phyloP scores from a whole-genome alignment of 2,888 invertebrate genomes.

The Omphaloscelis lunosa region DNA sequence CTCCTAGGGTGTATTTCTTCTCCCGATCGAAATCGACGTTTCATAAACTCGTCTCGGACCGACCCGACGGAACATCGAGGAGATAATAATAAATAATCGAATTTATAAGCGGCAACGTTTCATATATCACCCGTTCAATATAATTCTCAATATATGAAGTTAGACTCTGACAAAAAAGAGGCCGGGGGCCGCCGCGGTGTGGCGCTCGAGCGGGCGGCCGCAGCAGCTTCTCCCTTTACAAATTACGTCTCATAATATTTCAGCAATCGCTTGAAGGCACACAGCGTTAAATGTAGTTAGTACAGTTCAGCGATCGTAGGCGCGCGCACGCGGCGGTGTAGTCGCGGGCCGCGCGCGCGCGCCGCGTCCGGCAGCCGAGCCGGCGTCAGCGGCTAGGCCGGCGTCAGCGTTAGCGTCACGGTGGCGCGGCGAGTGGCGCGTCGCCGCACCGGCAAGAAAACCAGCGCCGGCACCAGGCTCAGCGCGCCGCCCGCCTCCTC shows the following conservation, averaged over 20 bases:
- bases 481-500: conserved; percentile 91
- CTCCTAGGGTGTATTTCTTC: conserved; percentile 90
- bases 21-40: conserved; percentile 90
- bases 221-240: conserved; percentile 87
- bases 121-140: conserved; percentile 91
- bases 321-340: conserved; percentile 82
- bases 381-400: conserved; percentile 97
- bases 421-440: conserved; percentile 96
- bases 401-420: conserved; percentile 97
- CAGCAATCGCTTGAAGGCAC: conserved; percentile 96
- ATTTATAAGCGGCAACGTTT: conserved; percentile 90
- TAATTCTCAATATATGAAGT: conserved; percentile 91
- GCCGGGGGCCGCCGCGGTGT: conserved; percentile 85
- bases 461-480: conserved; percentile 97
- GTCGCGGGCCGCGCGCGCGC: conserved; percentile 79
- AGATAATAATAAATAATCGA: conserved; percentile 89
- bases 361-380: conserved; percentile 91
- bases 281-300: conserved; percentile 93
- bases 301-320: conserved; percentile 88
- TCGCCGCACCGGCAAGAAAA: conserved; percentile 98
- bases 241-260: conserved; percentile 90
- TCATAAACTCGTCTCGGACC: conserved; percentile 90
- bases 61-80: conserved; percentile 89
- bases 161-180: conserved; percentile 86
- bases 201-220: conserved; percentile 84